These are phyloP conservation scores for Plebejus melissa DNA, from an alignment of 2,888 invertebrate species.

Conservation along the genomic window DNA sequence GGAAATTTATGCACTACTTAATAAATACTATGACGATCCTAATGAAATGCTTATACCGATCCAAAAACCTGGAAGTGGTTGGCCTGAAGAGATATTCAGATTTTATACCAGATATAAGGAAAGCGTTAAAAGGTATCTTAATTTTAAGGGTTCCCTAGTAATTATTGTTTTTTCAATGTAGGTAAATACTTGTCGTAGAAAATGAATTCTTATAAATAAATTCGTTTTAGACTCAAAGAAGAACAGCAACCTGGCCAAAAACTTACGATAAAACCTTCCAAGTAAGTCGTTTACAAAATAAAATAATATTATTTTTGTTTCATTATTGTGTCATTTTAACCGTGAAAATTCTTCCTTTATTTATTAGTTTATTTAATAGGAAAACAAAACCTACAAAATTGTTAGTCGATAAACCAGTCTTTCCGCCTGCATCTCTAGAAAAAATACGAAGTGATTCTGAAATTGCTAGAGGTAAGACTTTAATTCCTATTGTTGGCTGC, in stretches of 20 bases:
- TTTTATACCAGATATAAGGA: slow-evolving; percentile 54
- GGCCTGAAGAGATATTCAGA: slow-evolving; percentile 52
- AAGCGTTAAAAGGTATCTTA: slow-evolving; percentile 51
- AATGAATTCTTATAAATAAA: slow-evolving; percentile 20
- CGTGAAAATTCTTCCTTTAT: too few relatives aligned
- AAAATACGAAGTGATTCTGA: not conserved
- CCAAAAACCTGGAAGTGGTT: slow-evolving; percentile 53
- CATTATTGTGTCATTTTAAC: not conserved
- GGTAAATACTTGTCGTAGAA: not conserved
- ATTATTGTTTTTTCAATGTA: slow-evolving; percentile 1
- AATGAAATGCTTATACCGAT: slow-evolving; percentile 66
- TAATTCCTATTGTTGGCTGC: not conserved
- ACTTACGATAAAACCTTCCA: slow-evolving; percentile 3
- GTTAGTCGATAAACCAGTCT: not conserved
- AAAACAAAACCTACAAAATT: slow-evolving; percentile 1
- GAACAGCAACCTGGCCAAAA: slow-evolving; percentile 50
- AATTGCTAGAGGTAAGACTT: slow-evolving; percentile 12
- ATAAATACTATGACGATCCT: slow-evolving; percentile 66
- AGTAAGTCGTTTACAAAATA: slow-evolving; percentile 5
- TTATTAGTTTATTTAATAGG: not conserved
- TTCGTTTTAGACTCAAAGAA: slow-evolving; percentile 47
- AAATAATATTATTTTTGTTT: not conserved
- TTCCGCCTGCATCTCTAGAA: not conserved
- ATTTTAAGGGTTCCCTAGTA: not conserved
- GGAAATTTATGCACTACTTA: slow-evolving; percentile 57